A percentile compares a stretch with the other conserved stretches of the same genome.
These are phyloP conservation scores for Parnassius smintheus DNA, from an alignment of 2,888 invertebrate species.

Conservation along the genomic window DNA sequence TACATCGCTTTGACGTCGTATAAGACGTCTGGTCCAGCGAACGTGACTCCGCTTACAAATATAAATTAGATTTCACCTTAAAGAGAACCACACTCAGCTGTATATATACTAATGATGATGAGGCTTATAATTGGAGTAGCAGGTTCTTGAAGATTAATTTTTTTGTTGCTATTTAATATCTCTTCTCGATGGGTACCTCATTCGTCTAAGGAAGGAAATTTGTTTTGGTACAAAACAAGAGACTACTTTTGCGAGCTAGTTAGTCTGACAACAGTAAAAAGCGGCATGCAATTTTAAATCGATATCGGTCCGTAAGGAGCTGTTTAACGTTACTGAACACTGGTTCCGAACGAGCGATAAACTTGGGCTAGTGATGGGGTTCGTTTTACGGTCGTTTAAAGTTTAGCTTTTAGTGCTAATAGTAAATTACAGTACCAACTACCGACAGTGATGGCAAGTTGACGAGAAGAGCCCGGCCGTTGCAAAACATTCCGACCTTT, in stretches of 20 bases:
- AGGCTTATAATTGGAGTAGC: no score
- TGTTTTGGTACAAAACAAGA: no score
- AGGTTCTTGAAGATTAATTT: no score
- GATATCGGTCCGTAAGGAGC: constrained; percentile 20
- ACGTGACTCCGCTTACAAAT: no score
- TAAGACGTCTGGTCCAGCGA: no score
- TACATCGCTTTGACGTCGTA: no score
- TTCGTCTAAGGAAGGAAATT: no score
- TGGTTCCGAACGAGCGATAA: constrained; percentile 43
- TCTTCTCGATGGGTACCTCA: no score
- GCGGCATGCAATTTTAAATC: constrained; percentile 23
- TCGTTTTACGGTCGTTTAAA: constrained; percentile 49
- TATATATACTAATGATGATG: no score
- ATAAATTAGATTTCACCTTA: no score
- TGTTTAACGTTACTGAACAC: constrained; percentile 29
- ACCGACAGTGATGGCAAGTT: constrained; percentile 10
- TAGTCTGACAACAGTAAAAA: constrained; percentile 15
- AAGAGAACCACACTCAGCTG: no score
- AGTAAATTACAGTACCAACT: constrained; percentile 41
- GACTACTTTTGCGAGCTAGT: neutral
- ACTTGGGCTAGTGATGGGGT: constrained; percentile 41
- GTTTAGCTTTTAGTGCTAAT: constrained; percentile 55
- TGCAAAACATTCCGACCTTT: constrained; percentile 1
- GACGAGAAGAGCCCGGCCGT: constrained; percentile 5
- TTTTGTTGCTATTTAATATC: no score